These are phyloP conservation scores for Siderastrea siderea DNA, from an alignment of 92 coral and sea anemone species.

Conservation along the genomic window DNA sequence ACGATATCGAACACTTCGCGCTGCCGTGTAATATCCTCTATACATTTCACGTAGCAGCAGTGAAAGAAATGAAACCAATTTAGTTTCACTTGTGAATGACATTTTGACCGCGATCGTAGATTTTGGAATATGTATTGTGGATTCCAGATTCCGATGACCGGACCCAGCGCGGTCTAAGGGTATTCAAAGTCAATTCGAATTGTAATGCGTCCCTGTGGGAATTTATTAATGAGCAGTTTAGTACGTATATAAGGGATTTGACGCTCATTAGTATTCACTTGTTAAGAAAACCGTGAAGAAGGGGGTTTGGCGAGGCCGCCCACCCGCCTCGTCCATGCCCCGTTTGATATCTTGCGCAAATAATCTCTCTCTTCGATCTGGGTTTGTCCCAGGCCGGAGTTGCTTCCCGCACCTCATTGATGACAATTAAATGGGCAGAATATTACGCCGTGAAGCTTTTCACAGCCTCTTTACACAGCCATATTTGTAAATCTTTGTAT, in stretches of 20 bases:
- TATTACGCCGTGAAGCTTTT: background rate
- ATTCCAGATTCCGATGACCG: no score
- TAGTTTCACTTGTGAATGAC: no score
- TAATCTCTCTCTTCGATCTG: background rate
- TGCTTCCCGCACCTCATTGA: background rate
- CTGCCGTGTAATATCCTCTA: no score
- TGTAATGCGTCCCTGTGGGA: background rate
- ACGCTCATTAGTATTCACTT: background rate
- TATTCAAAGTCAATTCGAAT: background rate
- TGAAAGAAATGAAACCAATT: no score
- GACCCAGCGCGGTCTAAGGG: background rate
- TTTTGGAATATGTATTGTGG: no score
- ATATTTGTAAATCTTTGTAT: no score
- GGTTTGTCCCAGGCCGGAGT: constrained; percentile 10
- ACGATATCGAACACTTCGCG: no score
- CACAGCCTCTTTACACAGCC: no score
- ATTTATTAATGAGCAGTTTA: background rate
- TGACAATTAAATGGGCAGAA: background rate
- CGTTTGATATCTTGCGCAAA: background rate
- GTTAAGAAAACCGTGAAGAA: background rate
- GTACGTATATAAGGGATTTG: background rate
- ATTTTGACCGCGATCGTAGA: no score
- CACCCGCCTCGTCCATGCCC: background rate
- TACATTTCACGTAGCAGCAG: no score
- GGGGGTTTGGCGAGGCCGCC: background rate